Percentiles rank a stretch among this genome's conserved stretches.
These are phyloP conservation scores for Gadopsis bispinosus DNA, from an alignment of 2,797 vertebrate species.

Conservation along the genomic window DNA sequence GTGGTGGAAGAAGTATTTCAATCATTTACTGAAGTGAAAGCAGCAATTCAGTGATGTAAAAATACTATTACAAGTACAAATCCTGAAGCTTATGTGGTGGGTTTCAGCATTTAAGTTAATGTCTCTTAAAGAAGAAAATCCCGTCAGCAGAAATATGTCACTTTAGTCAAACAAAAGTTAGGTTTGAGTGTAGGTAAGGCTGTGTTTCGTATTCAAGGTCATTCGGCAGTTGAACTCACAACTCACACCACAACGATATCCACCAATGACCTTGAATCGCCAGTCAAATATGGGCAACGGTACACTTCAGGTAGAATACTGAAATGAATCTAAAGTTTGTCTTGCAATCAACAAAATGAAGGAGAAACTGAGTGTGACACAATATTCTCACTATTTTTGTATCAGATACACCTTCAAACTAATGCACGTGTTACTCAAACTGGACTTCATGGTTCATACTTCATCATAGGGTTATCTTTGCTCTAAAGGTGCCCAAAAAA, in stretches of 20 bases:
- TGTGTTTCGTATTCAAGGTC: not conserved
- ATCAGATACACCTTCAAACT: not conserved
- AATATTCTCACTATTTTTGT: not conserved
- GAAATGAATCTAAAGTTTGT: not conserved
- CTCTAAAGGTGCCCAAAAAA: not conserved
- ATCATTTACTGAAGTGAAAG: conserved; percentile 26
- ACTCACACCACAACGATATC: not conserved
- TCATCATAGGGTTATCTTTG: not conserved
- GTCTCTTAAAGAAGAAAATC: not conserved
- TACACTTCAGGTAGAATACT: not conserved
- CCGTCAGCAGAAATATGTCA: not conserved
- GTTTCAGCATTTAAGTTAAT: not conserved
- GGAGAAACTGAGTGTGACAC: not conserved
- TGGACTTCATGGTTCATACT: not conserved
- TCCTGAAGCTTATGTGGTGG: not conserved
- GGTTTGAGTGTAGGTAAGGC: not conserved
- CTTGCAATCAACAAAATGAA: not conserved
- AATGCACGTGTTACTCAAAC: not conserved
- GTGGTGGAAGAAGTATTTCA: conserved; percentile 28
- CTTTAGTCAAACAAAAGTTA: not conserved
- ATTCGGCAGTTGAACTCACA: not conserved
- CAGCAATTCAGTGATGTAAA: conserved; percentile 26
- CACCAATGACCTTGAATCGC: not conserved
- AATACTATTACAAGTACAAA: conserved; percentile 11
- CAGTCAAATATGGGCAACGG: not conserved